Evolutionary conservation across 2,888 invertebrate species (phyloP), one percentile per base, ranked within the genome.

Genomic region (Apotomis betuletana): DNA sequence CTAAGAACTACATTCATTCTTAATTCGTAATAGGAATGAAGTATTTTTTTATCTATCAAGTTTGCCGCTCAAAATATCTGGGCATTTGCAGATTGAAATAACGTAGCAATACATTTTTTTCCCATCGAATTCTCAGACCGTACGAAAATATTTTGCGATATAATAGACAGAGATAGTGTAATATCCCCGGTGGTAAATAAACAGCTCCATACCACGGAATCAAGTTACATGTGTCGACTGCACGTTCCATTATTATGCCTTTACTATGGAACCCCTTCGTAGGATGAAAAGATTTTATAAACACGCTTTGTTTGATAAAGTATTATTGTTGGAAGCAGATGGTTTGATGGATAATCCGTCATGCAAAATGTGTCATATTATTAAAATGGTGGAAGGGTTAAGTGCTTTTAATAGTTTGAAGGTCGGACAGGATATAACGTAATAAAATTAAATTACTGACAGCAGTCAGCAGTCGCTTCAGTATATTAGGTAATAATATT

Each of bases 161-260:
- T 81, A 77, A 81, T 81, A 79, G 87, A 86, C 87, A 87, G 85
- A 84, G 81, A 83, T 82, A 86, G 83, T 82, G 80, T 82, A 81
- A 84, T 82, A 77, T 79, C 78, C 78, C 80, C 80, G 81, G 79
- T 79, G 77, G 82, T 83, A 85, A 84, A 87, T 84, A 88, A 86
- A 88, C 86, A 87, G 81, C 83, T 83, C 84, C 84, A 89, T 84
- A 83, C 82, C 78, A 75, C 74, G 82, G 88, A 83, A 83, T 89
- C 87, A 80, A 80, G 84, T 89, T 88, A 87, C 89, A 83, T 81
- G 81, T 83, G 84, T 83, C 82, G 80, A 83, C 79, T 81, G 81
- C 80, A 61, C 62, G 67, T 46, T 72, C 68, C 58, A 62, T 67
- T 68, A 68, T 72, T 67, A 68, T 71, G 44, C 61, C 36, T 72